A percentile compares a stretch with the other conserved stretches of the same genome.
These are phyloP conservation scores for Hipparchia sbordonii DNA, from an alignment of 2,888 invertebrate species.

Conservation along the genomic window DNA sequence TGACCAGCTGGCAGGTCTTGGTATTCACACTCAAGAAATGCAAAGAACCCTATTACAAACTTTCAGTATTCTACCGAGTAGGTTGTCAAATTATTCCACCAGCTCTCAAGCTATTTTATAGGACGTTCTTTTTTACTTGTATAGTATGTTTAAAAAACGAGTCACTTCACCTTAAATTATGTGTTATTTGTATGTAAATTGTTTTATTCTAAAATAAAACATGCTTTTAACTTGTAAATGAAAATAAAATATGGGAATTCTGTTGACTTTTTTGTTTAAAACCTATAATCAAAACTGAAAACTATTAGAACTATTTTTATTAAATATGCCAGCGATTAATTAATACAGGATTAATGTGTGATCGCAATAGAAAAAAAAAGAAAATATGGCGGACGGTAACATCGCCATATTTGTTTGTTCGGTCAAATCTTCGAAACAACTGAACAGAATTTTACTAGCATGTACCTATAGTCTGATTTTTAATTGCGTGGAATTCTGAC, in stretches of 20 bases:
- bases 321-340: too few species aligned
- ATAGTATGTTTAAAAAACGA: slow-evolving; percentile 71
- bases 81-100: background rate
- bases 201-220: slow-evolving; percentile 80
- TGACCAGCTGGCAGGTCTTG: slow-evolving; percentile 5
- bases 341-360: too few species aligned
- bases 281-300: slow-evolving; percentile 32
- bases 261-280: slow-evolving; percentile 65
- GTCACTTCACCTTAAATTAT: slow-evolving; percentile 81
- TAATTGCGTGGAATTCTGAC: too few species aligned
- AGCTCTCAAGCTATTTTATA: slow-evolving; percentile 4
- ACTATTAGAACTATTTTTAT: too few species aligned
- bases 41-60: background rate
- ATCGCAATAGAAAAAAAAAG: too few species aligned
- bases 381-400: too few species aligned
- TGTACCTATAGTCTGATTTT: too few species aligned
- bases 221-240: slow-evolving; percentile 79
- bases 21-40: background rate
- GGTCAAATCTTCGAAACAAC: too few species aligned
- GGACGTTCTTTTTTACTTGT: slow-evolving; percentile 58
- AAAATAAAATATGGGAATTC: slow-evolving; percentile 81
- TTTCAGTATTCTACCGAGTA: background rate
- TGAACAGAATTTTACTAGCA: too few species aligned
- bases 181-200: slow-evolving; percentile 80
- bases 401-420: too few species aligned